Percentiles rank a stretch among this genome's conserved stretches.
These are phyloP conservation scores for Lophura swinhoii DNA, from an alignment of 2,797 vertebrate species.

Conservation along the genomic window DNA sequence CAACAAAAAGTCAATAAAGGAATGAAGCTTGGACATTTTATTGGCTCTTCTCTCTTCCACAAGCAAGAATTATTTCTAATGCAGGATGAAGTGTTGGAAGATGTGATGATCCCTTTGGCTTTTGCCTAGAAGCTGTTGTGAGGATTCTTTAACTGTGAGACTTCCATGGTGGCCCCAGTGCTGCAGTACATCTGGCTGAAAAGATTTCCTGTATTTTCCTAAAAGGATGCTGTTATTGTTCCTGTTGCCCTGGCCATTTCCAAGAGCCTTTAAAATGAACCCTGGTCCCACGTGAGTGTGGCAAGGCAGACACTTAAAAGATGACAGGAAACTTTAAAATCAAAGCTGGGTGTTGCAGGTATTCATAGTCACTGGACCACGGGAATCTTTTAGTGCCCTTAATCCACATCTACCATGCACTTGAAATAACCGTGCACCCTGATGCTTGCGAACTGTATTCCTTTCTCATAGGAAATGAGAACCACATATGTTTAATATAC, in stretches of 20 bases:
- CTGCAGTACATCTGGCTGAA: constrained; percentile 65
- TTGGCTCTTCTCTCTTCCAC: constrained; percentile 48
- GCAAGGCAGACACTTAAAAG: neutral
- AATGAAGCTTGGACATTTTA: constrained; percentile 64
- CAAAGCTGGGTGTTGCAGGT: constrained; percentile 9
- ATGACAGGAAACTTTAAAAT: neutral
- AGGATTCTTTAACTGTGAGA: constrained; percentile 58
- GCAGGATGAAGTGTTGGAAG: constrained; percentile 64
- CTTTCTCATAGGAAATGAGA: constrained; percentile 61
- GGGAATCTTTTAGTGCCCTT: neutral
- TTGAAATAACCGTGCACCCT: neutral
- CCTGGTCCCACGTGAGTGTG: neutral
- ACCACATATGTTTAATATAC: constrained; percentile 61
- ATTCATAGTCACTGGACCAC: neutral
- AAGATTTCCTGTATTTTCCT: constrained; percentile 73
- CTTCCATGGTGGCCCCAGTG: constrained; percentile 69
- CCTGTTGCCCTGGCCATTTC: constrained; percentile 44
- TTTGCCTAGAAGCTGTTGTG: constrained; percentile 66
- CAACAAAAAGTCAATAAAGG: constrained; percentile 52
- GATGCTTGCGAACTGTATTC: constrained; percentile 8
- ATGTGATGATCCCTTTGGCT: constrained; percentile 63
- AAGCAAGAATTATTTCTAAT: constrained; percentile 64
- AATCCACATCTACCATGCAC: neutral
- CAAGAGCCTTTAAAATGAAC: constrained; percentile 31
- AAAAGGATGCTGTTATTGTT: constrained; percentile 58